phyloP scores from a whole-genome alignment of 2,113 vertebrate genomes.

The Alligator mississippiensis region DNA sequence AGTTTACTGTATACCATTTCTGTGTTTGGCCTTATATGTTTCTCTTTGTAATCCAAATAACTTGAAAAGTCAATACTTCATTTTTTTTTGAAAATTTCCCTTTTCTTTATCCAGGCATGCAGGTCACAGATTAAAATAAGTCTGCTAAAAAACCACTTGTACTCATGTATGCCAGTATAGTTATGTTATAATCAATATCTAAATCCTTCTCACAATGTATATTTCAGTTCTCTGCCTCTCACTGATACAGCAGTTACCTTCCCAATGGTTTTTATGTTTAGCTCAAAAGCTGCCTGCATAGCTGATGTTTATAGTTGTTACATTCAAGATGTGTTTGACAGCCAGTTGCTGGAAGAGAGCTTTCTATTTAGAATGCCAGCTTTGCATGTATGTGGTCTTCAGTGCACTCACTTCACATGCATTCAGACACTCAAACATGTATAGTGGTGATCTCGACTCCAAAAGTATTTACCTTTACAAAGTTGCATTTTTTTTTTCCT shows the following conservation, averaged over 20 bases:
- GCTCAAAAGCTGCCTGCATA: constrained; percentile 39
- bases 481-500: constrained; percentile 2
- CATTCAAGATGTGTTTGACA: constrained; percentile 60
- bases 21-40: background rate
- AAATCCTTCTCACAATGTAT: background rate
- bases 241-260: constrained; percentile 27
- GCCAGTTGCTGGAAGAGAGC: constrained; percentile 49
- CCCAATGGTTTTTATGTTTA: constrained; percentile 37
- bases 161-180: background rate
- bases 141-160: background rate
- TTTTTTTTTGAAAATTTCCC: background rate
- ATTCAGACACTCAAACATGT: constrained; percentile 36
- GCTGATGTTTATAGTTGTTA: constrained; percentile 63
- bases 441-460: constrained; percentile 30
- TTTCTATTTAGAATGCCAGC: constrained; percentile 61
- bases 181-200: constrained; percentile 1
- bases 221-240: constrained; percentile 12
- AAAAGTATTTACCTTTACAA: constrained; percentile 24
- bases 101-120: background rate
- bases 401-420: constrained; percentile 22
- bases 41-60: constrained; percentile 20
- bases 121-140: constrained; percentile 4
- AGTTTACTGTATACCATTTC: constrained; percentile 22
- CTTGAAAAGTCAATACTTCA: background rate
- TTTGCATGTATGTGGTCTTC: constrained; percentile 47